Evolutionary conservation across 2,888 invertebrate genomes (phyloP).

Genomic region (Acheta domesticus): DNA sequence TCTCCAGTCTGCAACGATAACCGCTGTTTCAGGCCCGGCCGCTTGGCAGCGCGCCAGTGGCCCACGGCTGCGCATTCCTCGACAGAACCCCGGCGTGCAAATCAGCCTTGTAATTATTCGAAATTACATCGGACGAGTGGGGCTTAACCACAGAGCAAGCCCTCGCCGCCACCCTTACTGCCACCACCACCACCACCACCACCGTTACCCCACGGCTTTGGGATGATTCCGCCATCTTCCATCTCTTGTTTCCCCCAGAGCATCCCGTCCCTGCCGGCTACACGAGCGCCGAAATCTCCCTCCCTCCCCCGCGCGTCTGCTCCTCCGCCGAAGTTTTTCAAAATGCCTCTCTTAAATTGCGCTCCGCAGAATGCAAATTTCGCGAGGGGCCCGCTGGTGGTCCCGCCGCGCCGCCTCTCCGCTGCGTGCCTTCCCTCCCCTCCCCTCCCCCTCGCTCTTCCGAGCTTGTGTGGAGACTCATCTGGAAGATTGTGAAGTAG

Average conservation of each 20-base stretch:
- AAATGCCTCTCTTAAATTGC: background rate
- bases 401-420: background rate
- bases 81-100: background rate
- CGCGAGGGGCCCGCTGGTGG: too few species aligned
- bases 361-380: background rate
- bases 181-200: too few species aligned
- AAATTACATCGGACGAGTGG: slow-evolving; percentile 9
- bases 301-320: too few species aligned
- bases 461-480: background rate
- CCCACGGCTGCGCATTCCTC: too few species aligned
- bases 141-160: slow-evolving; percentile 3
- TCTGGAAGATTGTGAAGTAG: slow-evolving; percentile 1
- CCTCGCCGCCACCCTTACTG: background rate
- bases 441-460: background rate
- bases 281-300: too few species aligned
- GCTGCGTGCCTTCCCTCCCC: background rate
- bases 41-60: too few species aligned
- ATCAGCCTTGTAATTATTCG: slow-evolving; percentile 8
- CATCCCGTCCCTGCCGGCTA: too few species aligned
- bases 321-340: too few species aligned
- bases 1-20: too few species aligned
- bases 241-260: background rate
- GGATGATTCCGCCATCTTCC: background rate
- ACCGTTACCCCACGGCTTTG: background rate
- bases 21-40: too few species aligned